A percentile compares a stretch with the other conserved stretches of the same genome.
These are phyloP conservation scores for Labrus mixtus DNA, from an alignment of 2,113 vertebrate species.

Conservation along the genomic window DNA sequence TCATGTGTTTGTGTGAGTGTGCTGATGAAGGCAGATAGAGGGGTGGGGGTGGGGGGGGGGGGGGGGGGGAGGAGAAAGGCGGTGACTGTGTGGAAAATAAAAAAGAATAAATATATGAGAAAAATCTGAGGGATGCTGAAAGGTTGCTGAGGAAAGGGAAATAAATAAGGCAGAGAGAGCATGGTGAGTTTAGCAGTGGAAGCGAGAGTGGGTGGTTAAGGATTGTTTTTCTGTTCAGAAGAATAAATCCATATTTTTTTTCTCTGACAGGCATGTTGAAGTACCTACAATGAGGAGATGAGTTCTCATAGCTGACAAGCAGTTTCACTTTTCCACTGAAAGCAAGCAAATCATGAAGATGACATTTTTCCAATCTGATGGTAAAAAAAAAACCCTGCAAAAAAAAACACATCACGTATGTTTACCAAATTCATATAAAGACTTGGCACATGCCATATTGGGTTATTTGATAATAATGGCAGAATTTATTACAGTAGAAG, in stretches of 20 bases:
- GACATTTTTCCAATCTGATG: not conserved
- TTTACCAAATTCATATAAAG: no score
- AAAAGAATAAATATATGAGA: not conserved
- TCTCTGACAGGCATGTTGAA: conserved; percentile 15
- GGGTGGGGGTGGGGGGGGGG: not conserved
- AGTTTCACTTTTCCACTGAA: conserved; percentile 5
- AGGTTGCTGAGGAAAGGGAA: not conserved
- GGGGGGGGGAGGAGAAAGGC: not conserved
- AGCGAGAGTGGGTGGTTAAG: conserved; percentile 32
- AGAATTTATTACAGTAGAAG: no score
- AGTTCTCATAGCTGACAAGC: conserved; percentile 5
- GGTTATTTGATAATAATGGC: no score
- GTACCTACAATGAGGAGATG: not conserved
- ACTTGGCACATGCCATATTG: no score
- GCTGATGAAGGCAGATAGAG: not conserved
- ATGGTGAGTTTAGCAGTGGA: conserved; percentile 34
- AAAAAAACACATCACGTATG: not conserved
- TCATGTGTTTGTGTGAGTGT: conserved; percentile 41
- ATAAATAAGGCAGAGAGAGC: not conserved
- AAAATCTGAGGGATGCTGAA: not conserved
- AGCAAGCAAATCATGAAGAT: not conserved
- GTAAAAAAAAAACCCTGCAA: not conserved
- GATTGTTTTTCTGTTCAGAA: conserved; percentile 29
- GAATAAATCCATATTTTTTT: conserved; percentile 41
- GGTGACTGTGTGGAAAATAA: not conserved